Evolutionary conservation across 2,888 invertebrate genomes (phyloP), one percentile per base, ranked within the genome.

Genomic region (Lottia gigantea): DNA sequence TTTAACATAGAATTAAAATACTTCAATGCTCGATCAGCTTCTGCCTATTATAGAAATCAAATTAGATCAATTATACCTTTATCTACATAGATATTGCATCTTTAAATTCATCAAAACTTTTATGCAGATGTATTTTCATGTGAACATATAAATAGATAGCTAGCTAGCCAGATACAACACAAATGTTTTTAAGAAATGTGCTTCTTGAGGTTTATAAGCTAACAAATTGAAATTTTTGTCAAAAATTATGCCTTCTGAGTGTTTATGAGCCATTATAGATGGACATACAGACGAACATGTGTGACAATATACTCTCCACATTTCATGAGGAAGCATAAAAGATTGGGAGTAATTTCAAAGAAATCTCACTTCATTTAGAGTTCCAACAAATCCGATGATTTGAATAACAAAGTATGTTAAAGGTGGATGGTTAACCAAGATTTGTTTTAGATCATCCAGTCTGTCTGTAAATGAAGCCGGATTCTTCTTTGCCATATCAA

Each of bases 11-110:
- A 93, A 78, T 95, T 91, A 71, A 95, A 93, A 89, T 94, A 95
- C 89, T 93, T 93, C 77, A 95, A 88, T 11, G 95, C 94, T 82
- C 93, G 93, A 85, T 94, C 93, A 0, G 94, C 95, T 72, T 93
- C 92, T 76, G 93, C 93, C 94, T 94, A 82, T n/a, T n/a, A 62
- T 87, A 79, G 64, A 75, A 4, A 66, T 46, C 67, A 45, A 46
- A 25, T 16, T 31, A 62, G n/a, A 62, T 4, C n/a, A 55, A 8
- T 66, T 40, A 40, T 1, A 1, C 1, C 40, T 40, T 6, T 3
- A 8, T 8, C 7, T 11, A 40, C 2, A 4, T 31, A 31, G 2
- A 31, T 6, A 31, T 4, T 31, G 6, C 31, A 31, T 4, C 3
- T 31, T 4, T 31, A 31, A 31, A 31, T 4, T 2, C 2, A 31